phyloP scores from a whole-genome alignment of 2,797 vertebrate species.

The Macrochelys suwanniensis region DNA sequence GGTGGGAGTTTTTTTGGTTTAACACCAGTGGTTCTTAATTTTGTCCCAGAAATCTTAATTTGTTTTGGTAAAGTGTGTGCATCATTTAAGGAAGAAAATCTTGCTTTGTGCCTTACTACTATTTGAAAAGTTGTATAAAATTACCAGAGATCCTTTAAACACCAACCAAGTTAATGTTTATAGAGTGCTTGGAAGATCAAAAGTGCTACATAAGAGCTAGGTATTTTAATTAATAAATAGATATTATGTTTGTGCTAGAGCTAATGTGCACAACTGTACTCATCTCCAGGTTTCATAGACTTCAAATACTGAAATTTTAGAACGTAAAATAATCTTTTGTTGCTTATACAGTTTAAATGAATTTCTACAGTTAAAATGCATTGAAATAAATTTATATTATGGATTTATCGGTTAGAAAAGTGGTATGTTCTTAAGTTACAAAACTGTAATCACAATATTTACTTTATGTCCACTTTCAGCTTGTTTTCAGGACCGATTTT shows the following conservation, averaged over 20 bases:
- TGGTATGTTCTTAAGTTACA: not conserved
- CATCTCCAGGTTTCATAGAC: not conserved
- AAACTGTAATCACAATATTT: not conserved
- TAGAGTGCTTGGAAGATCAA: not conserved
- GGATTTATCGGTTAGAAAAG: not conserved
- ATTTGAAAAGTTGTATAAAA: slow-evolving; percentile 23
- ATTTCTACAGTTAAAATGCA: slow-evolving; percentile 22
- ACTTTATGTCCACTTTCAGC: not conserved
- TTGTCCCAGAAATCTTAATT: not conserved
- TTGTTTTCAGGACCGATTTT: slow-evolving; percentile 22
- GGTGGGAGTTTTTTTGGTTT: slow-evolving; percentile 46
- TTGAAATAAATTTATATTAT: not conserved
- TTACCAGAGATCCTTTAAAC: not conserved
- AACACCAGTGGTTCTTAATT: not conserved
- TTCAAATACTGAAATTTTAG: slow-evolving; percentile 38
- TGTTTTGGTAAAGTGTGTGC: not conserved
- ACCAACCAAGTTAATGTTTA: not conserved
- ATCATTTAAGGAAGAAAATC: not conserved
- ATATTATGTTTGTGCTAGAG: not conserved
- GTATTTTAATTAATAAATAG: not conserved
- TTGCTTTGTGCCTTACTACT: not conserved
- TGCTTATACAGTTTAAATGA: slow-evolving; percentile 26
- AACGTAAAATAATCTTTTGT: slow-evolving; percentile 26
- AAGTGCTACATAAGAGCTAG: not conserved
- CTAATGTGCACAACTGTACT: not conserved